Evolutionary conservation across 2,888 invertebrate species (phyloP), one percentile per base, ranked within the genome.

Genomic region (Plagodis dolabraria): DNA sequence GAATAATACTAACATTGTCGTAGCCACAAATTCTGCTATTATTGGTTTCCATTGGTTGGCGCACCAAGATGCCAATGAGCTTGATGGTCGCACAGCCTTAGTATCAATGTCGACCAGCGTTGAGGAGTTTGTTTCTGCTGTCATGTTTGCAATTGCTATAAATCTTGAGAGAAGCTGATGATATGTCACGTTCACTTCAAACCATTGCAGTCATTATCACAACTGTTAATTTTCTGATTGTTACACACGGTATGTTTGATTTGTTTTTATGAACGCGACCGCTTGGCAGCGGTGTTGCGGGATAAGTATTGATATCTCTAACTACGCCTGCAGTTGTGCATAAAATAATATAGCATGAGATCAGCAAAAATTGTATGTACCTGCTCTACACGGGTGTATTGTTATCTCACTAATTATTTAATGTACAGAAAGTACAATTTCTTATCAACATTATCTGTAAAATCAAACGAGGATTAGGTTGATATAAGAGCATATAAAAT

Each of bases 11-110:
- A 97, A 87, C 35, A 96, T 77, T 5, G 86, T 93, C 0, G 96
- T 96, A 33, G 96, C 95, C 7, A 96, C 69, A 10, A 96, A 81
- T 83, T 97, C 97, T 0, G 95, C 94, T 6, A 94, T 64, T 42
- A 88, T 69, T 1, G 79, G 69, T 47, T 72, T 79, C 83, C 86
- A 87, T 36, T 76, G 61, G 11, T 59, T 47, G 2, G 61, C 59
- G 52, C 77, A 79, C 86, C 86, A 86, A 7, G 56, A 48, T 6
- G 57, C 36, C 6, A 79, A 34, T 10, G 68, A 33, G 33, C 7
- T 42, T 43, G 53, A 9, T 55, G 63, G 60, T n/a, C 64, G 48
- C 10, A 64, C 57, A 0, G 65, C 65, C 57, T 80, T 76, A 12
- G 63, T 67, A 53, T 76, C 79, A 9, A 71, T 65, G 48, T 74